Evolutionary conservation across 2,888 invertebrate genomes (phyloP).

Genomic region (Alsophila aescularia): DNA sequence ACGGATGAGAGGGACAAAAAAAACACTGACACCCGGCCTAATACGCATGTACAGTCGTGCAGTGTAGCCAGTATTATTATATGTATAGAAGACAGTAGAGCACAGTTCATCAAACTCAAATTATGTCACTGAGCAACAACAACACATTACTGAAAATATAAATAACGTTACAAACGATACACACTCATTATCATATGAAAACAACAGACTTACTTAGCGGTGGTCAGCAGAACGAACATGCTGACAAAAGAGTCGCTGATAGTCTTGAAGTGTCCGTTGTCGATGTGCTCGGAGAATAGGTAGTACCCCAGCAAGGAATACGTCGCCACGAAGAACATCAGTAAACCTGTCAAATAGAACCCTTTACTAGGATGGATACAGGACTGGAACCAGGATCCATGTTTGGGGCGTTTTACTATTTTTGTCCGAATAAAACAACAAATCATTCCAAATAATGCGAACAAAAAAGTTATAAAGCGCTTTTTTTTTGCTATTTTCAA

Average conservation of each 20-base stretch:
- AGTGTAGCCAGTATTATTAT: no score
- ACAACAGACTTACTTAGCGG: slow-evolving; percentile 91
- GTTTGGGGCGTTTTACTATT: no score
- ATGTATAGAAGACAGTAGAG: neutral
- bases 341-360: slow-evolving; percentile 79
- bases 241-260: slow-evolving; percentile 93
- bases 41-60: no score
- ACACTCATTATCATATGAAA: neutral
- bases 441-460: no score
- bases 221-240: slow-evolving; percentile 94
- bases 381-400: no score
- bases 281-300: slow-evolving; percentile 89
- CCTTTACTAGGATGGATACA: neutral
- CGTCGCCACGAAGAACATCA: slow-evolving; percentile 93
- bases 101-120: neutral
- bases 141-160: neutral
- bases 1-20: no score
- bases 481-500: no score
- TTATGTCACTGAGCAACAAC: neutral
- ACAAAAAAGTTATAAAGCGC: no score
- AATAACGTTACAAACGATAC: neutral
- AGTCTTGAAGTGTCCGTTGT: slow-evolving; percentile 91
- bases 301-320: slow-evolving; percentile 93
- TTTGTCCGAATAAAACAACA: no score
- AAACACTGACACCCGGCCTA: no score